Evolutionary conservation across 2,888 invertebrate species (phyloP), one percentile per base, ranked within the genome.

Genomic region (Xylocampa areola): DNA sequence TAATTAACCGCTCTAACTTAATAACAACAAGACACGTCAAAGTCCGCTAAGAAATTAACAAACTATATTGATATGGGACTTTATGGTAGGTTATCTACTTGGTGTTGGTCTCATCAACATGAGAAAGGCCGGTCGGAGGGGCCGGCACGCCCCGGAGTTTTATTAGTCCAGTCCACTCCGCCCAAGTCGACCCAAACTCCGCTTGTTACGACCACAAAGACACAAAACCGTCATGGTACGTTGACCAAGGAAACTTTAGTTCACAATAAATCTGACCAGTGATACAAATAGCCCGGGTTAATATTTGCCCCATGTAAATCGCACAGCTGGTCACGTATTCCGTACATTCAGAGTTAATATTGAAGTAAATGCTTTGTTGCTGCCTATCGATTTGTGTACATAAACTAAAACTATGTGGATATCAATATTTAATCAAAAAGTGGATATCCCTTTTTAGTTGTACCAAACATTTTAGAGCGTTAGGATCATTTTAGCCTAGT

Each of bases 101-200:
- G 58, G 68, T 44, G 51, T 71, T 69, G 65, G 68, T 68, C 86
- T 88, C 85, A 91, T 89, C 89, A 89, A 84, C 90, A 91, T 88
- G 81, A 89, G 85, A 90, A 88, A 88, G 88, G 86, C 71, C 73
- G 77, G 76, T 65, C 76, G 74, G 60, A 53, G 68, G 63, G 66
- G 60, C 62, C 50, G 70, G 71, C 80, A 85, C 91, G 90, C 91
- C 91, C 86, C 72, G 67, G 60, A 84, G 85, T 89, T 92, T 91
- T 91, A 91, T 91, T 90, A 86, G 83, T 76, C 76, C 78, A 71
- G 78, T 74, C 75, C 81, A 68, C 63, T 67, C 66, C 70, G 73
- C 68, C 78, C 71, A 73, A 73, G 73, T 74, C 64, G 67, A 69
- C 68, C 70, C 73, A 53, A 73, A 73, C 76, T 71, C 72, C 50